Percentiles rank a stretch among this genome's conserved stretches.
Conservation (phyloP, 2,797 vertebrate genomes). For the Nothura maculosa region DNA sequence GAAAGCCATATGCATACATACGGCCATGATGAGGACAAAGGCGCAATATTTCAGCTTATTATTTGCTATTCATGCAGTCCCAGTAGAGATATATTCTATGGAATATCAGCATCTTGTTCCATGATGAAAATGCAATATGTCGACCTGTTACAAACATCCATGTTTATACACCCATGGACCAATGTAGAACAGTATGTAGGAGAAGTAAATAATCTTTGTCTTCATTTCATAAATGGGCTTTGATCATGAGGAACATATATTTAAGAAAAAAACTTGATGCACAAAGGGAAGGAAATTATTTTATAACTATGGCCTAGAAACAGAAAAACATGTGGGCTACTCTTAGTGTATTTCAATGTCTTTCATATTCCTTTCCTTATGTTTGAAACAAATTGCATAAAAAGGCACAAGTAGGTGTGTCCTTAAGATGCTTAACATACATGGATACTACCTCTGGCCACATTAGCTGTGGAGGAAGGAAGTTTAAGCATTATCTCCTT, state of each 20-base stretch:
- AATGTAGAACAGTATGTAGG: background rate
- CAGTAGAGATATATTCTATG: background rate
- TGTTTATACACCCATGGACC: background rate
- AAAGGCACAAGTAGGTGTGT: background rate
- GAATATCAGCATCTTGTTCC: background rate
- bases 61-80: background rate
- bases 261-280: background rate
- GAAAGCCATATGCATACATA: rapidly evolving
- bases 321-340: background rate
- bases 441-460: background rate
- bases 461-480: background rate
- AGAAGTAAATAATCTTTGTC: background rate
- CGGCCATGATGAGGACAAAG: background rate
- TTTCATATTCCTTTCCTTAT: background rate
- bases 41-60: background rate
- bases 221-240: background rate
- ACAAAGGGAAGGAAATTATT: background rate
- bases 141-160: background rate
- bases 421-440: background rate
- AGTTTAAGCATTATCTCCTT: background rate
- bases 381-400: background rate
- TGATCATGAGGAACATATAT: background rate
- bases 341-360: background rate
- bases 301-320: background rate
- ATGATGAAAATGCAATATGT: background rate